These are phyloP conservation scores for Acanthis flammea DNA, from an alignment of 2,797 vertebrate genomes.

Conservation along the genomic window DNA sequence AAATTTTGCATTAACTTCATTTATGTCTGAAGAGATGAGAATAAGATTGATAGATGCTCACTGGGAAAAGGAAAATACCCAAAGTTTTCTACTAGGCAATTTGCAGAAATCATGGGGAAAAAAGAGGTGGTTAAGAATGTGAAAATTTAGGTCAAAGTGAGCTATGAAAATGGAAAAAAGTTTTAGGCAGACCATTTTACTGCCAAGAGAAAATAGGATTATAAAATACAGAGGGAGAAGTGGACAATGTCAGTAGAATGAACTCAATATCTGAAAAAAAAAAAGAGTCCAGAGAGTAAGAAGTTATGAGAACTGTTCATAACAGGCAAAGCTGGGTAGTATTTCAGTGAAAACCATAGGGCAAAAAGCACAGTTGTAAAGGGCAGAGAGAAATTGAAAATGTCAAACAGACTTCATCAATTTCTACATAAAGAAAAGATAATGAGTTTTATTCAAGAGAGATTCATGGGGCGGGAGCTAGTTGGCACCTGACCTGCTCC, in stretches of 20 bases:
- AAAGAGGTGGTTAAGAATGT: neutral
- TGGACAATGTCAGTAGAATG: neutral
- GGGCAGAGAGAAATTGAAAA: neutral
- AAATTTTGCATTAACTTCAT: neutral
- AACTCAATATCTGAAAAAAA: neutral
- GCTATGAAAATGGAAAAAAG: neutral
- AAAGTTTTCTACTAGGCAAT: neutral
- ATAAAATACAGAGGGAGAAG: neutral
- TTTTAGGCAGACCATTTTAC: neutral
- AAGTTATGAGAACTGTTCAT: neutral
- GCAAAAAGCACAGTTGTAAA: neutral
- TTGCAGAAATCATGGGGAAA: neutral
- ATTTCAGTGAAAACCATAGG: neutral
- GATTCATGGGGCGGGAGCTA: accelerated
- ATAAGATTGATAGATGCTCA: neutral
- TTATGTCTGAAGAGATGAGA: neutral
- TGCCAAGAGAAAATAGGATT: neutral
- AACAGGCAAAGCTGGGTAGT: neutral
- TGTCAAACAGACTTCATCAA: neutral
- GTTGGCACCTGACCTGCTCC: neutral
- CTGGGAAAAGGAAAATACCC: neutral
- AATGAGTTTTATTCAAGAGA: neutral
- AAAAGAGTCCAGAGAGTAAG: neutral
- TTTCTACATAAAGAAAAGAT: neutral
- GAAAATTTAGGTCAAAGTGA: neutral